A percentile compares a stretch with the other conserved stretches of the same genome.
phyloP scores from a whole-genome alignment of 2,797 vertebrate genomes.

The Sebastes alutus region DNA sequence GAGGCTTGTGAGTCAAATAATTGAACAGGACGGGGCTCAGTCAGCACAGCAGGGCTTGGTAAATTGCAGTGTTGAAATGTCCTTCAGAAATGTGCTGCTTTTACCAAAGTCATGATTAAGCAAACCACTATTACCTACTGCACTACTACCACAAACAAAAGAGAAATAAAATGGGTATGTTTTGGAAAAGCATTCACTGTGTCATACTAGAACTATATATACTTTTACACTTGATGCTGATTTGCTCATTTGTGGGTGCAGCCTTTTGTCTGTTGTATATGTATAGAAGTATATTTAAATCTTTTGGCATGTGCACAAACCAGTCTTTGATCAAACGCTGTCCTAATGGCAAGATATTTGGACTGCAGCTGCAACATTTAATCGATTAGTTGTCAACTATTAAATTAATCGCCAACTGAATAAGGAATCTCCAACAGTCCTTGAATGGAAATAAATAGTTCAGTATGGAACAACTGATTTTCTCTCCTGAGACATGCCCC shows the following conservation, averaged over 20 bases:
- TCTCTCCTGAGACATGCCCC: too few species aligned
- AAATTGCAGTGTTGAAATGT: background rate
- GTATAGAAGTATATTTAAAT: background rate
- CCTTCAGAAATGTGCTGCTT: conserved; percentile 7
- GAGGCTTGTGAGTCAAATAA: conserved; percentile 32
- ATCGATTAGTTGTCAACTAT: rapidly evolving
- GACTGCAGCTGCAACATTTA: rapidly evolving
- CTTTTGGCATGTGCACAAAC: background rate
- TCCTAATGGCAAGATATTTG: background rate
- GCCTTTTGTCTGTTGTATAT: background rate
- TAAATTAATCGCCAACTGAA: too few species aligned
- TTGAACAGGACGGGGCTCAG: conserved; percentile 2
- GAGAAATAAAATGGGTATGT: background rate
- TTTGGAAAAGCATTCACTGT: background rate
- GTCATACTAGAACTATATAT: background rate
- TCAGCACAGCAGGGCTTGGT: background rate
- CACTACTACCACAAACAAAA: background rate
- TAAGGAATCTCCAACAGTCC: too few species aligned
- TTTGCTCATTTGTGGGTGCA: background rate
- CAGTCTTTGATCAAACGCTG: background rate
- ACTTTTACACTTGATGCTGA: background rate
- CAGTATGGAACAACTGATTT: too few species aligned
- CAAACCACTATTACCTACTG: background rate
- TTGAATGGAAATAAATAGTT: too few species aligned
- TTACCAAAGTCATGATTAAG: conserved; percentile 1